Evolutionary conservation across 2,888 invertebrate genomes (phyloP).

Genomic region (Pterostichus madidus): DNA sequence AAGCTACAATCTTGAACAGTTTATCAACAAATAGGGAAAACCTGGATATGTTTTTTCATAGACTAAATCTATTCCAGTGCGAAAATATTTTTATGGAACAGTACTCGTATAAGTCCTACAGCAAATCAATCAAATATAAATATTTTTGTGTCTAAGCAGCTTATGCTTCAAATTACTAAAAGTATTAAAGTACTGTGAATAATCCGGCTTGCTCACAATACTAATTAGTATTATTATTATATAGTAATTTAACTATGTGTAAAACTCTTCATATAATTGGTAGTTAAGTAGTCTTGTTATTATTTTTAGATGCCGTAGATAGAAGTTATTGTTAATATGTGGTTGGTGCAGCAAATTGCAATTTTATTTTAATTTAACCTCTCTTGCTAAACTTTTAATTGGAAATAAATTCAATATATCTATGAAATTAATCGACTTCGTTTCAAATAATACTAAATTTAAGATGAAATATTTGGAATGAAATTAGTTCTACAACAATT

Average conservation of each 20-base stretch:
- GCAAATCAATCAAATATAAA: constrained; percentile 63
- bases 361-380: constrained; percentile 17
- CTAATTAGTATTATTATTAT: constrained; percentile 56
- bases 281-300: constrained; percentile 57
- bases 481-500: too few relatives aligned
- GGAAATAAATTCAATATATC: constrained; percentile 11
- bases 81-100: constrained; percentile 64
- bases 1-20: neutral
- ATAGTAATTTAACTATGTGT: constrained; percentile 46
- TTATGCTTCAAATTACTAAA: constrained; percentile 62
- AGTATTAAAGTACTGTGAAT: constrained; percentile 65
- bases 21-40: neutral
- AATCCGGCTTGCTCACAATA: constrained; percentile 62
- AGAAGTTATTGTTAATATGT: constrained; percentile 16
- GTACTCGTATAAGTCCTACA: constrained; percentile 30
- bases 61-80: constrained; percentile 19
- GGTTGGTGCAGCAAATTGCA: neutral
- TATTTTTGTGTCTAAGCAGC: constrained; percentile 66
- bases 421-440: constrained; percentile 2
- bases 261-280: constrained; percentile 57
- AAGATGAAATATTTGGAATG: too few relatives aligned
- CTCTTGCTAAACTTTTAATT: constrained; percentile 4
- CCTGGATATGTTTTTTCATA: neutral
- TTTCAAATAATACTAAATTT: too few relatives aligned
- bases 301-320: constrained; percentile 51